A percentile compares a stretch with the other conserved stretches of the same genome.
Conservation (phyloP, 1,140 invertebrate species). For the Zaprionus lachaisei region DNA sequence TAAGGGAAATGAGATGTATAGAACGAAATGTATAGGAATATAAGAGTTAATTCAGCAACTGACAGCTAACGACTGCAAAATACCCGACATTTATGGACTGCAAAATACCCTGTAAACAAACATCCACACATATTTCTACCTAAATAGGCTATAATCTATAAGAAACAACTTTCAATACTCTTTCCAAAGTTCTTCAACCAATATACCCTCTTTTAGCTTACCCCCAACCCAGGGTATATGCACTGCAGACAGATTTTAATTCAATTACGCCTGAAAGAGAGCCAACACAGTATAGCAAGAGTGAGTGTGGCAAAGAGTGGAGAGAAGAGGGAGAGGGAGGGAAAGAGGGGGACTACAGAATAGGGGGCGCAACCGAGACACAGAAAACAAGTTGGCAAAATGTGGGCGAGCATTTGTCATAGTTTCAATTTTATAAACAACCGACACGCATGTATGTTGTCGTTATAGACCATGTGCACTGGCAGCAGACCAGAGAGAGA, state of each 20-base stretch:
- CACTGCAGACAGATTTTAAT: slow-evolving; percentile 34
- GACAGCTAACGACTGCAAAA: neutral
- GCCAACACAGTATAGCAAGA: slow-evolving; percentile 9
- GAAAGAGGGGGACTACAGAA: neutral
- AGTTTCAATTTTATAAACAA: slow-evolving; percentile 42
- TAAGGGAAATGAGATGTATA: too few relatives aligned
- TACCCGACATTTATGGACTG: neutral
- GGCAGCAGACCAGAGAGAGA: neutral
- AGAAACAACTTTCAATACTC: neutral
- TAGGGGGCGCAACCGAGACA: neutral
- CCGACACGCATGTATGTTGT: slow-evolving; percentile 23
- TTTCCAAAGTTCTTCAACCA: neutral
- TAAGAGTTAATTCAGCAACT: too few relatives aligned
- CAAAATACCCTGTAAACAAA: neutral
- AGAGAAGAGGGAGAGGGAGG: too few relatives aligned
- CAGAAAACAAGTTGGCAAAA: slow-evolving; percentile 9
- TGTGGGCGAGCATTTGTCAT: slow-evolving; percentile 42
- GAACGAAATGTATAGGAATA: too few relatives aligned
- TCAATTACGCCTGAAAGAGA: slow-evolving; percentile 30
- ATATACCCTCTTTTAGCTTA: neutral
- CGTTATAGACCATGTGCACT: slow-evolving; percentile 2
- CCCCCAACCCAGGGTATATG: neutral
- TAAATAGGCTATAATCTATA: neutral
- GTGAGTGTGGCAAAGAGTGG: neutral
- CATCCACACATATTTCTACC: neutral